Base-by-base conservation (phyloP, 2,797 vertebrate species). In the Chelon auratus region DNA sequence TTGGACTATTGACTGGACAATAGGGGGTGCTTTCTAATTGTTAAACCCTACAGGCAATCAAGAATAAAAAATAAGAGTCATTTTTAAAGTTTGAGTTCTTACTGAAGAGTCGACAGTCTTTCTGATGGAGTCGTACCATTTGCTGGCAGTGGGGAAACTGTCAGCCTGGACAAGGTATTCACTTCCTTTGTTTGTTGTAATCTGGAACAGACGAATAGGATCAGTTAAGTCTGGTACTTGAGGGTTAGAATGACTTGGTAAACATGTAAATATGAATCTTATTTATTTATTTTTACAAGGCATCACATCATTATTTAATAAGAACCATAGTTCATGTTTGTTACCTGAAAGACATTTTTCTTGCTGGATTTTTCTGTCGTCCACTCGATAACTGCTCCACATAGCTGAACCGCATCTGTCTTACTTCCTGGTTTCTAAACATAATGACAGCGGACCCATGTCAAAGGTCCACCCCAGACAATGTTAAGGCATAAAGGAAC, bases 331-430 rank as follows among this genome's bases (percentile, higher is more conserved):
- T 36, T 26, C 7, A 3, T n/a, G 1, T 56, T 59, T 40, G 2
- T 88, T 95, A 98, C 96, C 95, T 97, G 96, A 86, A 97, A 93
- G 55, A 98, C 97, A 7, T 97, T 96, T 90, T 96, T 97, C 82
- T 91, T 95, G 89, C 96, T 98, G 3, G 97, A 97, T 89, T 97
- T 97, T 78, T 97, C 96, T 1, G 92, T 93, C 18, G 95, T 93
- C 96, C 97, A 98, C 55, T 95, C 95, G 40, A 97, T 92, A 1
- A 88, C 67, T 62, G 96, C 96, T 6, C 96, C 96, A 68, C 88
- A 89, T 72, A 98, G 93, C 85, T 96, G 95, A 69, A 97, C 92
- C 48, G 85, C 93, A 66, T 97, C 97, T n/a, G 93, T 87, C 85
- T 96, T 97, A 57, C 89, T 52, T n/a, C 95, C 95, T 0, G 94